Evolutionary conservation across 2,797 vertebrate genomes (phyloP), one percentile per base, ranked within the genome.

Genomic region (Anniella stebbinsi): DNA sequence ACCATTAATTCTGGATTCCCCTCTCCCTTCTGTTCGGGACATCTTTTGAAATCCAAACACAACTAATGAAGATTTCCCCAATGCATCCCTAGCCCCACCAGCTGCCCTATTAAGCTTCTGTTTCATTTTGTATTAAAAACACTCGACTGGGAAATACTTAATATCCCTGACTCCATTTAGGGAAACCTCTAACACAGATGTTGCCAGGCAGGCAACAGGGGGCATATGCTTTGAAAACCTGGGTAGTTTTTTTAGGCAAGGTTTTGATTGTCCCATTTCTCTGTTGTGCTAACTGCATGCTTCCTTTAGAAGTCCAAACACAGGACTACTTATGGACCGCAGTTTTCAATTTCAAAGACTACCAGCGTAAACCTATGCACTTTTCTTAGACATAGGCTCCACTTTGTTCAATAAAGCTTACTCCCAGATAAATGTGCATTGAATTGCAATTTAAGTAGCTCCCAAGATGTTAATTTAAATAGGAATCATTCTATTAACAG

Each of bases 121-220:
- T 48, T 94, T 93, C 82, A 87, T 67, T 88, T 73, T 77, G 76
- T 72, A 88, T 81, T 92, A 93, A 81, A 89, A 90, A 88, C 0
- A 0, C 25, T 2, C 4, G 80, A 33, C 41, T 2, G 0, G 73
- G 80, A 93, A 90, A 88, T 91, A 57, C 83, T 91, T 10, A 72
- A 87, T 0, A 0, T 66, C 82, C 80, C 63, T 0, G 0, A 73
- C 33, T 54, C 33, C 63, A 81, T 60, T 89, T 54, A 82, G 48
- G 45, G 67, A 60, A 90, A 41, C 28, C 54, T 80, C 33, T 23
- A 63, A 0, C 5, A 17, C 87, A 89, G 48, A 33, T 4, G 0
- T 69, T 82, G 23, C 45, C 60, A 86, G 36, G 25, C 51, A 91
- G 83, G 73, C 36, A 18, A 28, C 51, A 11, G 69, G n/a, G n/a